Evolutionary conservation across 2,888 invertebrate species (phyloP), one percentile per base, ranked within the genome.

Genomic region (Cephonodes hylas): DNA sequence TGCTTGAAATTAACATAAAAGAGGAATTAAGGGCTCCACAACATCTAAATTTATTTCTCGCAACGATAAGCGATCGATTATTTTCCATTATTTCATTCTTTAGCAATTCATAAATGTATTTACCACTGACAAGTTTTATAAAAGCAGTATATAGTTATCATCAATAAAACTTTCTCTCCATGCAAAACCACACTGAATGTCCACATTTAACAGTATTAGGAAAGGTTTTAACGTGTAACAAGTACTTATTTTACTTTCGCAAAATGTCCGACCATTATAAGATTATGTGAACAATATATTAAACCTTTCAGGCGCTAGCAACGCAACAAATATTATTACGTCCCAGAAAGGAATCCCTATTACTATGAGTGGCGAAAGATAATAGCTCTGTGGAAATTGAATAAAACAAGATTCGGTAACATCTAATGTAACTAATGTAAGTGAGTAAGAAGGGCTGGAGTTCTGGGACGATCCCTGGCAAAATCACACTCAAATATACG

Each of bases 401-500:
- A 85, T 87, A 80, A 83, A 85, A 84, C 79, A 83, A 84, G 83
- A 85, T 87, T 85, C 83, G 81, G 80, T 83, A 82, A 82, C 81
- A 79, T 81, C 78, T 83, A 84, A 86, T 84, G 81, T 87, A 83
- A 86, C 84, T 85, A 86, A 86, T 86, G 84, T 86, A 85, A 86
- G 82, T 80, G 83, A 84, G 83, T 80, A 80, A 81, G 81, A 83
- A 84, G 79, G 75, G 66, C 73, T 77, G 71, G 78, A 82, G 80
- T 84, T 81, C 80, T 77, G 75, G 77, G 83, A 83, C 81, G 81
- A 84, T 87, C 83, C 84, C 83, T 84, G 88, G 87, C 85, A 83
- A 88, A 89, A 91, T 89, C 89, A 87, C 86, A 88, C 89, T 87
- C 85, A 86, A 89, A 89, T 86, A 86, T 87, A 86, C 84, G 82